Conservation (phyloP, 2,113 vertebrate genomes). For the Brachyhypopomus occidentalis region DNA sequence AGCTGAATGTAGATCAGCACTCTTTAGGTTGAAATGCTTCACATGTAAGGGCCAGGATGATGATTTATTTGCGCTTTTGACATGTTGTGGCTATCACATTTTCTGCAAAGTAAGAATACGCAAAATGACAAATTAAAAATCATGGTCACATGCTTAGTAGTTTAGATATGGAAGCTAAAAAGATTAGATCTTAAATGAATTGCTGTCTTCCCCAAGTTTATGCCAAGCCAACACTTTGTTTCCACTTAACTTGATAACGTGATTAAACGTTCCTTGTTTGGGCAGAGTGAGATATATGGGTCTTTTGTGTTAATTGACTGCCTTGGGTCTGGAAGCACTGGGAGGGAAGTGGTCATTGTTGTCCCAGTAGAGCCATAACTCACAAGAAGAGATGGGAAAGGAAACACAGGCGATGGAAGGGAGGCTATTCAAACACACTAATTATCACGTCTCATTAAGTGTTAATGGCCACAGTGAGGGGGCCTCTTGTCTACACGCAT, state of each 20-base stretch:
- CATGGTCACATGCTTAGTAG: no score
- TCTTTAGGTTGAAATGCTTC: not conserved
- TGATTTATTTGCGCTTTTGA: no score
- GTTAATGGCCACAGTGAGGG: constrained; percentile 46
- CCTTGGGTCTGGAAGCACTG: not conserved
- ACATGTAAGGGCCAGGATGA: no score
- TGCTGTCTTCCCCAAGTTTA: no score
- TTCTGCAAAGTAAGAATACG: no score
- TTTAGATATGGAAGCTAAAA: no score
- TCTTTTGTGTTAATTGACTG: constrained; percentile 37
- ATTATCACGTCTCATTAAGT: constrained; percentile 52
- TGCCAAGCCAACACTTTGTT: not conserved
- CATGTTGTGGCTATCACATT: no score
- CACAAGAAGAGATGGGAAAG: constrained; percentile 34
- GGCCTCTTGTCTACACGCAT: constrained; percentile 44
- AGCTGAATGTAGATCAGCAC: not conserved
- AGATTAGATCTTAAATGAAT: no score
- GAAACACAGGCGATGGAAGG: constrained; percentile 25
- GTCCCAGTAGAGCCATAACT: constrained; percentile 33
- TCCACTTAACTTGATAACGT: not conserved
- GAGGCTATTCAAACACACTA: constrained; percentile 48
- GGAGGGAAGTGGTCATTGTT: constrained; percentile 34
- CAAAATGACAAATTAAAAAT: no score
- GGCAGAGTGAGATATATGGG: constrained; percentile 23
- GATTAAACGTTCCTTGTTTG: not conserved